Evolutionary conservation across 2,888 invertebrate species (phyloP).

Genomic region (Rapana venosa): DNA sequence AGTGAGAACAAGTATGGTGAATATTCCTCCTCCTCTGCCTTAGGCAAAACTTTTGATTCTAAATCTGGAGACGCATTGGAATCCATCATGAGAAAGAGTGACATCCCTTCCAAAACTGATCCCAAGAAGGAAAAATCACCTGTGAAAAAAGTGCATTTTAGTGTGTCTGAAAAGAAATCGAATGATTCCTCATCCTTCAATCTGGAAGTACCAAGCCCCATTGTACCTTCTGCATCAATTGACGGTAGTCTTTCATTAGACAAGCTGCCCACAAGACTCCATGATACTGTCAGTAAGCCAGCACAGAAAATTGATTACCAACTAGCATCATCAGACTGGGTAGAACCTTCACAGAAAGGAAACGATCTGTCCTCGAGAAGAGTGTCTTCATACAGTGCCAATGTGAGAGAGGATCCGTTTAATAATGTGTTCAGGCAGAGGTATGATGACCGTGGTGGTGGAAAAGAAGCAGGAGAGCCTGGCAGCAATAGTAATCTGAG

Average conservation of each 20-base stretch:
- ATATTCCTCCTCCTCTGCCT: neutral
- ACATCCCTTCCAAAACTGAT: neutral
- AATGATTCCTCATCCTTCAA: constrained; percentile 68
- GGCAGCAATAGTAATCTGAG: constrained; percentile 55
- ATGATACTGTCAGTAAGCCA: neutral
- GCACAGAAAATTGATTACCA: neutral
- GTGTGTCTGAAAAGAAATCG: constrained; percentile 57
- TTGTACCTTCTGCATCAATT: constrained; percentile 51
- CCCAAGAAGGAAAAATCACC: constrained; percentile 20
- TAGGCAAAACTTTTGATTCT: neutral
- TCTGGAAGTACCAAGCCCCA: constrained; percentile 70
- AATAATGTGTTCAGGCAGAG: neutral
- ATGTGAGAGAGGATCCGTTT: neutral
- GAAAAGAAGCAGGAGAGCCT: neutral
- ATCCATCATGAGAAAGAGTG: constrained; percentile 41
- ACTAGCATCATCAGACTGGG: neutral
- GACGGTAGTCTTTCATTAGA: constrained; percentile 42
- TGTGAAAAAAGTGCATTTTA: constrained; percentile 66
- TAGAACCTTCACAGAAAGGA: neutral
- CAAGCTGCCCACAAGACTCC: constrained; percentile 22
- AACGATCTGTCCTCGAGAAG: constrained; percentile 9
- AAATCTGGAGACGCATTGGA: constrained; percentile 6
- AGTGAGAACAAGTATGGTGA: neutral
- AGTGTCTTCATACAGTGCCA: neutral
- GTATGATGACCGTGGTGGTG: neutral